A percentile compares a stretch with the other conserved stretches of the same genome.
phyloP scores from a whole-genome alignment of 2,888 invertebrate species.

The Cantharis rustica region DNA sequence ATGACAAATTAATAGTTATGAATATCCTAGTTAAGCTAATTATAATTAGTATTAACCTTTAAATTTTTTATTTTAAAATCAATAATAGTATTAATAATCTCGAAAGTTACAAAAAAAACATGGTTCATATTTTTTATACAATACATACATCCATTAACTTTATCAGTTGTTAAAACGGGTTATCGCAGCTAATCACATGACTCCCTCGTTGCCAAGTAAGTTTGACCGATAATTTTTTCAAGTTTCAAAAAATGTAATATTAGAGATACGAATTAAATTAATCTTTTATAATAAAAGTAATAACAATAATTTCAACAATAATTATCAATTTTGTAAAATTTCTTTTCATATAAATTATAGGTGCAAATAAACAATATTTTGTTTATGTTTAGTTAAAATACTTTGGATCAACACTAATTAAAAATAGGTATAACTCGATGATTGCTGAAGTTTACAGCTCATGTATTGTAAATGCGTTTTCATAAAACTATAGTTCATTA shows the following conservation, averaged over 20 bases:
- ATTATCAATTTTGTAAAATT: background rate
- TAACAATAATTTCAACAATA: background rate
- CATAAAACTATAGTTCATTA: no score
- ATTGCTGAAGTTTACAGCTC: background rate
- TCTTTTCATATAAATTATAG: background rate
- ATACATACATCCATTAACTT: constrained; percentile 32
- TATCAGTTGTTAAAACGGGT: constrained; percentile 44
- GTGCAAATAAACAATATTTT: background rate
- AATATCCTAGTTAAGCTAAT: background rate
- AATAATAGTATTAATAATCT: background rate
- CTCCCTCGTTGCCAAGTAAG: constrained; percentile 46
- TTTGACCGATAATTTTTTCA: constrained; percentile 22
- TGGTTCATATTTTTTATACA: background rate
- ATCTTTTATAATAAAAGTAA: background rate
- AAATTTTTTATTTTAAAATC: background rate
- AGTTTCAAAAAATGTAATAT: constrained; percentile 10
- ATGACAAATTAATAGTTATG: background rate
- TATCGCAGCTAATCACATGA: constrained; percentile 48
- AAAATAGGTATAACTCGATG: background rate
- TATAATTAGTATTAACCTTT: background rate
- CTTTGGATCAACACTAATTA: background rate
- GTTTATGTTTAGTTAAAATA: background rate
- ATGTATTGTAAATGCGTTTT: background rate
- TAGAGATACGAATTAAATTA: background rate
- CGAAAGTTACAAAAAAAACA: background rate